A percentile compares a stretch with the other conserved stretches of the same genome.
These are phyloP conservation scores for Macaria liturata DNA, from an alignment of 2,888 invertebrate species.

Conservation along the genomic window DNA sequence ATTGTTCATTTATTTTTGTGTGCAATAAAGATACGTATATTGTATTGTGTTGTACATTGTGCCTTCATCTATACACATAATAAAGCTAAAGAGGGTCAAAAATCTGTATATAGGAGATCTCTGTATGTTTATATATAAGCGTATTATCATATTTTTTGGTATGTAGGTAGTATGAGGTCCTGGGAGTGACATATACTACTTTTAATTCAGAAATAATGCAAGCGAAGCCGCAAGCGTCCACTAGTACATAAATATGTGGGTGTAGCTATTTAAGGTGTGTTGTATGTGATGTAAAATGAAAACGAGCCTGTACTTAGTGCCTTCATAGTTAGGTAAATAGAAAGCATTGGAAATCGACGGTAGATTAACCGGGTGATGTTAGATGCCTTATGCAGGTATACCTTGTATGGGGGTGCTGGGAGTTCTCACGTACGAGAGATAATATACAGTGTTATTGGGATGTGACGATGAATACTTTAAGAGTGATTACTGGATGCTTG, in stretches of 20 bases:
- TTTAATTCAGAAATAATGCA: no score
- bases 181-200: no score
- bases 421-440: slow-evolving; percentile 59
- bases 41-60: no score
- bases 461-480: slow-evolving; percentile 22
- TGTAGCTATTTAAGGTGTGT: slow-evolving; percentile 5
- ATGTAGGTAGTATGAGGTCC: no score
- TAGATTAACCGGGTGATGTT: slow-evolving; percentile 50
- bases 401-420: slow-evolving; percentile 60
- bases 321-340: slow-evolving; percentile 40
- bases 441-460: slow-evolving; percentile 25
- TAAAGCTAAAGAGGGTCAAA: no score
- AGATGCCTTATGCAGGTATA: slow-evolving; percentile 52
- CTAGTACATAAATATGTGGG: slow-evolving; percentile 3
- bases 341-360: slow-evolving; percentile 61
- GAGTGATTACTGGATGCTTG: not conserved
- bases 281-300: slow-evolving; percentile 14
- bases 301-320: slow-evolving; percentile 21
- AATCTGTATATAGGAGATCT: no score
- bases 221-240: no score
- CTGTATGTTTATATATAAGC: no score
- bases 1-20: no score
- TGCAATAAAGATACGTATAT: no score
- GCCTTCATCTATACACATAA: no score
- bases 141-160: no score